phyloP scores from a whole-genome alignment of 2,888 invertebrate genomes.

The Gastrophysa polygoni region DNA sequence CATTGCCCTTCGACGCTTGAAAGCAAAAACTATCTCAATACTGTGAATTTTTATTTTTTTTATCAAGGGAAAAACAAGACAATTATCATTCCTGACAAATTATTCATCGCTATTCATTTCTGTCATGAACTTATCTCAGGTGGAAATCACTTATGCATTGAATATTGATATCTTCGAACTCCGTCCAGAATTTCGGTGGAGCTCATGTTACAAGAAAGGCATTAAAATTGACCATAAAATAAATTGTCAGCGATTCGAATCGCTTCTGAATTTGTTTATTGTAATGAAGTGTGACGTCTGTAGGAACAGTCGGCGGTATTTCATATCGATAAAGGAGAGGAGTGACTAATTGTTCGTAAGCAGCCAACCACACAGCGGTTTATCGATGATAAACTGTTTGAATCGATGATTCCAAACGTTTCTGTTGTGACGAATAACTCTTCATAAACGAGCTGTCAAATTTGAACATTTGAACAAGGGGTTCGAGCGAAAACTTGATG shows the following conservation, averaged over 20 bases:
- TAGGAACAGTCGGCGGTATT: slow-evolving; percentile 11
- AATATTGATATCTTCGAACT: not conserved
- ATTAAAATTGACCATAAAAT: slow-evolving; percentile 16
- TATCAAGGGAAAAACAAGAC: too few species aligned
- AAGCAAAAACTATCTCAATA: too few species aligned
- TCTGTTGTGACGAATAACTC: too few species aligned
- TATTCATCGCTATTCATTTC: not conserved
- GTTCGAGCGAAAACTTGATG: too few species aligned
- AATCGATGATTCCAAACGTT: too few species aligned
- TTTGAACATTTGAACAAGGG: too few species aligned
- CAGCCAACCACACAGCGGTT: not conserved
- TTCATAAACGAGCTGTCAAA: too few species aligned
- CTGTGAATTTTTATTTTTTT: too few species aligned
- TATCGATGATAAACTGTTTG: too few species aligned
- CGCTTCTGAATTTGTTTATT: slow-evolving; percentile 36
- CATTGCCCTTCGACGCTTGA: too few species aligned
- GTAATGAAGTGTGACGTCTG: slow-evolving; percentile 32
- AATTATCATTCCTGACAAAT: too few species aligned
- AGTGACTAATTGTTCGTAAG: not conserved
- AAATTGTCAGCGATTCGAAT: slow-evolving; percentile 22
- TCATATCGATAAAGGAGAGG: not conserved
- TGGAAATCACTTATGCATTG: not conserved
- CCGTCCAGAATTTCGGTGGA: not conserved
- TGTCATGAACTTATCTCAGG: not conserved
- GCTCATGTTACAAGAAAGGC: not conserved